A percentile compares a stretch with the other conserved stretches of the same genome.
Conservation (phyloP, 2,888 invertebrate species). For the Oxyscelio sp. region DNA sequence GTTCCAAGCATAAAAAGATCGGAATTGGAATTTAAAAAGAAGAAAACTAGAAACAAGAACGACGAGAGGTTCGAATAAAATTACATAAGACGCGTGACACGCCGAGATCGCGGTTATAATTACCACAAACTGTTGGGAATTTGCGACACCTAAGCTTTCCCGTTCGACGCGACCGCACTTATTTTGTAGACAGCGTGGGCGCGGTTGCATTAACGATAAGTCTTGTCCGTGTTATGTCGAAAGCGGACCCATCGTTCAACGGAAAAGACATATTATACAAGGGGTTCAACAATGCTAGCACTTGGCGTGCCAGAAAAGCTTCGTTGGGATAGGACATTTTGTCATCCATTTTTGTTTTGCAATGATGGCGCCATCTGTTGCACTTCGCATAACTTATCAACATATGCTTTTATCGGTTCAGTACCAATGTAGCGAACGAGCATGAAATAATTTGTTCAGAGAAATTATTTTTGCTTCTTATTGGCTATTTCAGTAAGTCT, state of each 20-base stretch:
- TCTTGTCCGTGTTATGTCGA: constrained; percentile 82
- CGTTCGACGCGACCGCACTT: constrained; percentile 52
- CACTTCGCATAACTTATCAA: too few species aligned
- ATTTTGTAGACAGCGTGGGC: constrained; percentile 80
- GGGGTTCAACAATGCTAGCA: constrained; percentile 85
- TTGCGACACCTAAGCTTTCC: constrained; percentile 82
- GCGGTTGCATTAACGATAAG: constrained; percentile 77
- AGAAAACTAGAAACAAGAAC: too few species aligned
- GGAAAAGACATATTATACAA: constrained; percentile 85
- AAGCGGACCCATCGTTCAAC: constrained; percentile 82
- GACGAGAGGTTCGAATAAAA: constrained; percentile 63
- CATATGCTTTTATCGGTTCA: too few species aligned
- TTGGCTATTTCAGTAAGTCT: too few species aligned
- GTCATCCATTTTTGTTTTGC: constrained; percentile 88
- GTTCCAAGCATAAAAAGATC: too few species aligned
- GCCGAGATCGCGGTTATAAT: constrained; percentile 84
- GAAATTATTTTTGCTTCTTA: too few species aligned
- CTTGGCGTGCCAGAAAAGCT: constrained; percentile 86
- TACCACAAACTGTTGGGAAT: constrained; percentile 78
- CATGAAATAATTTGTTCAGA: too few species aligned
- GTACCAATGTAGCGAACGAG: too few species aligned
- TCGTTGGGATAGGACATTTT: constrained; percentile 87
- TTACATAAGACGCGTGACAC: constrained; percentile 84
- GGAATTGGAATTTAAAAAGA: too few species aligned
- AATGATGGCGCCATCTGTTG: constrained; percentile 86